These are phyloP conservation scores for Epinotia ramella DNA, from an alignment of 2,888 invertebrate genomes.

Conservation along the genomic window DNA sequence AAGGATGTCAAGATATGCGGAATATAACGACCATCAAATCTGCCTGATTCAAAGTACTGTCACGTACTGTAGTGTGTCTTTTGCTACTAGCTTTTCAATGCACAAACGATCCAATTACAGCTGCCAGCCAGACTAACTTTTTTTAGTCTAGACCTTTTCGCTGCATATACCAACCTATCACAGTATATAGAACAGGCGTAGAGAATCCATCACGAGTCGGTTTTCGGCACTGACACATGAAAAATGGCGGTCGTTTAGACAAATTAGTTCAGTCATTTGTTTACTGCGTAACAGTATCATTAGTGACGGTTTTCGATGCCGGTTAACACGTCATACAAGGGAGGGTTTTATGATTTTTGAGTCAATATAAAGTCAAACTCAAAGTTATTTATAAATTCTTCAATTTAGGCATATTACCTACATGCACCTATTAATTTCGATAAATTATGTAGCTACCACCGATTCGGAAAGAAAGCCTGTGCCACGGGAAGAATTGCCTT, in stretches of 20 bases:
- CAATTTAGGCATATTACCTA: too few species aligned
- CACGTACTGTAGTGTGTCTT: too few species aligned
- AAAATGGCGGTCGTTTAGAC: conserved; percentile 26
- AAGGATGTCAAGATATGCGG: too few species aligned
- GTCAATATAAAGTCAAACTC: too few species aligned
- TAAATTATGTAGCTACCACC: too few species aligned
- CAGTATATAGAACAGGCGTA: conserved; percentile 3
- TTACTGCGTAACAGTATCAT: conserved; percentile 17
- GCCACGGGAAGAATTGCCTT: too few species aligned
- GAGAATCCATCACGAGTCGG: conserved; percentile 26
- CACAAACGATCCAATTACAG: background rate
- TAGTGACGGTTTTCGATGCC: conserved; percentile 10
- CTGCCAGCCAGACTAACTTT: background rate
- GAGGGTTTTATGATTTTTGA: background rate
- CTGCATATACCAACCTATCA: conserved; percentile 18
- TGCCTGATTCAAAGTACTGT: too few species aligned
- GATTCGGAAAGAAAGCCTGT: too few species aligned
- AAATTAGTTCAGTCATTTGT: conserved; percentile 36
- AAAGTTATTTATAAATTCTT: too few species aligned
- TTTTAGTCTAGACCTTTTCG: conserved; percentile 3
- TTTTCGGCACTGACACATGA: conserved; percentile 38
- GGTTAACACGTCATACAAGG: background rate
- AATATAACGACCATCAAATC: too few species aligned
- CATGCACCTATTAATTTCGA: too few species aligned
- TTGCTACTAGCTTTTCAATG: too few species aligned